Evolutionary conservation across 2,113 vertebrate species (phyloP).

Genomic region (Anarrhichthys ocellatus): DNA sequence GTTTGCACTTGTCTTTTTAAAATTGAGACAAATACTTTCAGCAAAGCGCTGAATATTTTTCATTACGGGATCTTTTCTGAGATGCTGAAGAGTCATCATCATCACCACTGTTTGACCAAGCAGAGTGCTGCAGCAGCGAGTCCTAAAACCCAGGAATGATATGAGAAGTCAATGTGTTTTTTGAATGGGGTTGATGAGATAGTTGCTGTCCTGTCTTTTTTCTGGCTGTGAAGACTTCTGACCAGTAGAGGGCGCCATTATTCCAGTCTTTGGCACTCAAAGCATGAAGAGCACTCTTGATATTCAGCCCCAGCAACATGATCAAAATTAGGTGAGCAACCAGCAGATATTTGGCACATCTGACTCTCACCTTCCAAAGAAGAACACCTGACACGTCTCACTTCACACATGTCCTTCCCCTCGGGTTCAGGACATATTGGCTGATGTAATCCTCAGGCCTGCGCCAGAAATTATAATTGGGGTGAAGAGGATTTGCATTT

Average conservation of each 20-base stretch:
- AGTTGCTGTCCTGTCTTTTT: background rate
- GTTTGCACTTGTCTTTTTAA: background rate
- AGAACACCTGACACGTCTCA: constrained; percentile 34
- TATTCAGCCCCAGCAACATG: constrained; percentile 13
- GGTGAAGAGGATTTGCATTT: constrained; percentile 39
- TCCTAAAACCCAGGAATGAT: background rate
- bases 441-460: constrained; percentile 10
- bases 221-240: background rate
- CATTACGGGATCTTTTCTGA: background rate
- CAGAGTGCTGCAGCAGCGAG: background rate
- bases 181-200: too few species aligned
- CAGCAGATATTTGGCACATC: constrained; percentile 28
- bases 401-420: constrained; percentile 38
- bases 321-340: constrained; percentile 32
- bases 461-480: constrained; percentile 40
- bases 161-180: too few species aligned
- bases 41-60: background rate
- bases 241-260: constrained; percentile 66
- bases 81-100: background rate
- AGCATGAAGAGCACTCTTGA: constrained; percentile 7
- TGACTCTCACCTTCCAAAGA: constrained; percentile 24
- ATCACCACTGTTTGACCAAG: background rate
- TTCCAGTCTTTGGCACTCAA: constrained; percentile 9
- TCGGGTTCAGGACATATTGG: constrained; percentile 15
- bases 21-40: background rate